These are phyloP conservation scores for Electrona antarctica DNA, from an alignment of 2,113 vertebrate genomes.

Conservation along the genomic window DNA sequence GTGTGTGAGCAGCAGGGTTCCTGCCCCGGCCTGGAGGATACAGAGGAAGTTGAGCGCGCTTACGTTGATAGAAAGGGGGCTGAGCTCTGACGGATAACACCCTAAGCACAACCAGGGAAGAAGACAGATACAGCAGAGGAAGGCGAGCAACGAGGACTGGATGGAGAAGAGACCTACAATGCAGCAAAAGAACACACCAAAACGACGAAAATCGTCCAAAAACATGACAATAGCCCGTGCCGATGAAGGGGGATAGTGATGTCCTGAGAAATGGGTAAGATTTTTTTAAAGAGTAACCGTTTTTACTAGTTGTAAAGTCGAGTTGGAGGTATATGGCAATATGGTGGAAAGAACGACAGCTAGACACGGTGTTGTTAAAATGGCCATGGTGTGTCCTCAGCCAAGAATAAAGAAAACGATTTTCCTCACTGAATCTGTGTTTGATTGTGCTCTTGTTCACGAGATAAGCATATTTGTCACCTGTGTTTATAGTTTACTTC, in stretches of 20 bases:
- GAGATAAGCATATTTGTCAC: constrained; percentile 35
- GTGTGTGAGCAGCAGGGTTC: too few relatives aligned
- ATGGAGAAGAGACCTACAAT: constrained; percentile 19
- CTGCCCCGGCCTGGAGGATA: constrained; percentile 61
- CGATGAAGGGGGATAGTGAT: constrained; percentile 55
- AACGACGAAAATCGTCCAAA: constrained; percentile 46
- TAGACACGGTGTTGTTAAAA: constrained; percentile 76
- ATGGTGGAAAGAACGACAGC: constrained; percentile 80
- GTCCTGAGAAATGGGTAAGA: constrained; percentile 72
- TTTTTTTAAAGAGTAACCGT: constrained; percentile 29
- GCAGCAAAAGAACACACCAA: constrained; percentile 35
- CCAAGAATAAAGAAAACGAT: constrained; percentile 52
- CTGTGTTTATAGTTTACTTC: constrained; percentile 25
- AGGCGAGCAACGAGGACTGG: constrained; percentile 15
- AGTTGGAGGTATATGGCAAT: constrained; percentile 63
- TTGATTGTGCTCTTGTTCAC: constrained; percentile 4
- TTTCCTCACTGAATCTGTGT: not conserved
- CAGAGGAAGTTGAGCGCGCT: constrained; percentile 74
- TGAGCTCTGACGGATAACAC: constrained; percentile 72
- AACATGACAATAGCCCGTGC: constrained; percentile 10
- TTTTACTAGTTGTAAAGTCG: constrained; percentile 38
- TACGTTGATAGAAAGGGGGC: constrained; percentile 76
- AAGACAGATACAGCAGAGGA: constrained; percentile 60
- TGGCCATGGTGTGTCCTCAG: constrained; percentile 78
- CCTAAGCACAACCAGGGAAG: constrained; percentile 65